These are phyloP conservation scores for Agapornis roseicollis DNA, from an alignment of 2,113 vertebrate species.

Conservation along the genomic window DNA sequence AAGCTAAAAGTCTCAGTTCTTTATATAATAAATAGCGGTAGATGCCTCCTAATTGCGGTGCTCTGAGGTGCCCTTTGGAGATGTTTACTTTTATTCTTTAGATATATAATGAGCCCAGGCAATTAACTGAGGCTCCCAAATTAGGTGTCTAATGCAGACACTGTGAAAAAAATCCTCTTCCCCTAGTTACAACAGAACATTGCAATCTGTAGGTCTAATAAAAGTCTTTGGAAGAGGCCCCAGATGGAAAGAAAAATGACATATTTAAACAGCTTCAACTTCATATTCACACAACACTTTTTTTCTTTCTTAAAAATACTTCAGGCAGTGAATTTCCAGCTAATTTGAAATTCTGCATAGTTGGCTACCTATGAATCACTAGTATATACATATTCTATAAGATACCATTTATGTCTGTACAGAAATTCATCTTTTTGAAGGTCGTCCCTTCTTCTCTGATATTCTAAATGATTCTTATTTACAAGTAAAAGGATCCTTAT, in stretches of 20 bases:
- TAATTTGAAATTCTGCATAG: neutral
- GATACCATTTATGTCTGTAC: neutral
- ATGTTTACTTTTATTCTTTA: constrained; percentile 29
- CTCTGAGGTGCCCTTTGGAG: constrained; percentile 22
- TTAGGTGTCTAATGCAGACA: neutral
- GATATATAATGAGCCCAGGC: constrained; percentile 11
- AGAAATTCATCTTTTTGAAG: neutral
- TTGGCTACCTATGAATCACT: constrained; percentile 9
- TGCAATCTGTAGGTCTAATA: neutral
- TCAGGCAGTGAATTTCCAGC: neutral
- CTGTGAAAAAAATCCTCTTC: neutral
- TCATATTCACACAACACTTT: neutral
- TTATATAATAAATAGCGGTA: neutral
- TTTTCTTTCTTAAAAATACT: neutral
- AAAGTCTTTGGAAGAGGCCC: neutral
- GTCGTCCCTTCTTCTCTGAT: neutral
- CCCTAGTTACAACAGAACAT: neutral
- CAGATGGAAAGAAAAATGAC: constrained; percentile 4
- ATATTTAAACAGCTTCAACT: neutral
- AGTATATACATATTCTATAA: constrained; percentile 16
- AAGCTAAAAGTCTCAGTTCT: neutral
- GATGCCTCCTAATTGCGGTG: neutral
- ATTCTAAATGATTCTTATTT: constrained; percentile 1
- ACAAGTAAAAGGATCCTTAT: neutral
- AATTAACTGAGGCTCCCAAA: constrained; percentile 38